These are phyloP conservation scores for Ctenochaetus hawaiiensis DNA, from an alignment of 2,797 vertebrate species.

Conservation along the genomic window DNA sequence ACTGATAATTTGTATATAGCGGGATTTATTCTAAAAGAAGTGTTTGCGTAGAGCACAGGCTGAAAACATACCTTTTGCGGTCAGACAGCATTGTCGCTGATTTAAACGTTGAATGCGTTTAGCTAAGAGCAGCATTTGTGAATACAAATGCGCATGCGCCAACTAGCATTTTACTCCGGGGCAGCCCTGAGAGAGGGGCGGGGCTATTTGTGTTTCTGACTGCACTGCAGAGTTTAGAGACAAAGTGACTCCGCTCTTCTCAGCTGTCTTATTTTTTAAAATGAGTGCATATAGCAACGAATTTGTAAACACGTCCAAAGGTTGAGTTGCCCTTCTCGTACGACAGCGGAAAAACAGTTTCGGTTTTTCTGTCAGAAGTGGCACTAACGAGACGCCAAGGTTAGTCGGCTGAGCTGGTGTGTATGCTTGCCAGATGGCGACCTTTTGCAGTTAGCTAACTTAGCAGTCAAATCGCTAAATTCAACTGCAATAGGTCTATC, in stretches of 20 bases:
- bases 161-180: fast-evolving
- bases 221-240: fast-evolving
- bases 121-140: background rate
- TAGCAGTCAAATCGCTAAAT: background rate
- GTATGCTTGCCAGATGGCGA: background rate
- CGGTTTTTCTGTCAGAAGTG: conserved; percentile 6
- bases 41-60: no score
- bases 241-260: background rate
- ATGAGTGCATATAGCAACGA: background rate
- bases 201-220: background rate
- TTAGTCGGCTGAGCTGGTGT: conserved; percentile 21
- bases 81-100: conserved; percentile 1
- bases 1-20: background rate
- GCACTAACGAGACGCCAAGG: conserved; percentile 24
- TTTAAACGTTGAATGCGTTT: background rate
- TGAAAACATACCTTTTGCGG: conserved; percentile 57
- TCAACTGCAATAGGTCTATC: background rate
- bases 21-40: background rate
- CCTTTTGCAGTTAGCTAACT: conserved; percentile 8
- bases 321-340: conserved; percentile 32
- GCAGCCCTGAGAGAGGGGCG: background rate
- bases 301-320: conserved; percentile 33
- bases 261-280: fast-evolving
- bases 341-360: background rate
- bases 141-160: conserved; percentile 43